Evolutionary conservation across 2,113 vertebrate species (phyloP).

Genomic region (Nothobranchius furzeri): DNA sequence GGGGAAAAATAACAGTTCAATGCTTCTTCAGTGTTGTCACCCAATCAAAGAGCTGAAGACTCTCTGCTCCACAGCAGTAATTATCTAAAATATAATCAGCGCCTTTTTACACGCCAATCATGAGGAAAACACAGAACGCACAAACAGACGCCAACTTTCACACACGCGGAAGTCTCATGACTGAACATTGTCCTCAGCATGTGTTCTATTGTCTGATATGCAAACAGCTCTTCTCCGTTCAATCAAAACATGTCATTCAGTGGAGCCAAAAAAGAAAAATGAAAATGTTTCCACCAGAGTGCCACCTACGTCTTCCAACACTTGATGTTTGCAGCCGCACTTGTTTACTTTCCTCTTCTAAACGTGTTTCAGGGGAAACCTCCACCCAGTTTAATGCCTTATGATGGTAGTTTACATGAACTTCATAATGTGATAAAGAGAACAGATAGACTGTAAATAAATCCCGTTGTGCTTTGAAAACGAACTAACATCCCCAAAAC

Average conservation of each 20-base stretch:
- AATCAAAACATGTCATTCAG: constrained; percentile 58
- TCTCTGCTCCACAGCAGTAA: constrained; percentile 36
- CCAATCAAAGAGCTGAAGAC: constrained; percentile 42
- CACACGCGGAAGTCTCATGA: constrained; percentile 24
- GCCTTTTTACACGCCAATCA: constrained; percentile 55
- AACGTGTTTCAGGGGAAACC: background rate
- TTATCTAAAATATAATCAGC: constrained; percentile 58
- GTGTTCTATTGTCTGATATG: constrained; percentile 39
- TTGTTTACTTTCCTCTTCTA: background rate
- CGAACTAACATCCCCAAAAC: too few species aligned
- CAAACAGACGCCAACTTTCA: constrained; percentile 17
- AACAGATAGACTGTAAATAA: too few species aligned
- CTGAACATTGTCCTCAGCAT: constrained; percentile 35
- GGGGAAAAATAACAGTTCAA: constrained; percentile 11
- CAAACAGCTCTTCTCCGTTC: constrained; percentile 25
- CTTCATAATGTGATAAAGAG: too few species aligned
- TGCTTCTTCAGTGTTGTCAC: constrained; percentile 18
- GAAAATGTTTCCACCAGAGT: background rate
- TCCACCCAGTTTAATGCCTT: too few species aligned
- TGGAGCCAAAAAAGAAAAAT: constrained; percentile 15
- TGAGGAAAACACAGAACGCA: constrained; percentile 3
- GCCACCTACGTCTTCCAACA: background rate
- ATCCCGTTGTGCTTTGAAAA: too few species aligned
- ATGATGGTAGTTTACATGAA: too few species aligned
- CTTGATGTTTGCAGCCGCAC: constrained; percentile 24